Percentiles rank a stretch among this genome's conserved stretches.
Evolutionary conservation across 2,797 vertebrate species (phyloP).

Genomic region (Mus spretus): DNA sequence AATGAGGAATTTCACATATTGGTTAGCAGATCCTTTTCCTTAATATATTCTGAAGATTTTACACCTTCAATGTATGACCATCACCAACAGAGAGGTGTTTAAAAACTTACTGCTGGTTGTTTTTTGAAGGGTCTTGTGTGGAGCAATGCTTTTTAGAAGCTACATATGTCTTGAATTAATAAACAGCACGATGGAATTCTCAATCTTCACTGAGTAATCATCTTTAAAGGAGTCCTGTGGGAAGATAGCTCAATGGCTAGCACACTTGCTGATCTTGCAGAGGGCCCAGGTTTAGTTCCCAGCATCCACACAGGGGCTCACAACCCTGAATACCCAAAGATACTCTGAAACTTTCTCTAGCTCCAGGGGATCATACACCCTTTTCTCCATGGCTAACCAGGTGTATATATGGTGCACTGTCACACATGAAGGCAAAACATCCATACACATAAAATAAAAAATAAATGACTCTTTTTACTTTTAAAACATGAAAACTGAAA

Average conservation of each 20-base stretch:
- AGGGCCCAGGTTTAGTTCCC: not conserved
- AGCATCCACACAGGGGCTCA: not conserved
- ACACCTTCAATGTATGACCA: slow-evolving; percentile 30
- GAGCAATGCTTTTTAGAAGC: not conserved
- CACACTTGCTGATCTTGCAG: not conserved
- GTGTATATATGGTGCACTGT: no score
- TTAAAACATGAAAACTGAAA: not conserved
- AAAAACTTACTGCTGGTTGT: slow-evolving; percentile 8
- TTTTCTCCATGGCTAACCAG: not conserved
- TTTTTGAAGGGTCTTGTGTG: not conserved
- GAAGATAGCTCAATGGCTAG: not conserved
- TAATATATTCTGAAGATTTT: slow-evolving; percentile 36
- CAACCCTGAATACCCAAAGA: not conserved
- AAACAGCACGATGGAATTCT: not conserved
- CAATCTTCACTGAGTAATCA: slow-evolving; percentile 16
- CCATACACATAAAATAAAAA: not conserved
- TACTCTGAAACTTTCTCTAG: not conserved
- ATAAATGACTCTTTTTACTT: not conserved
- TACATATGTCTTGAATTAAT: slow-evolving; percentile 8
- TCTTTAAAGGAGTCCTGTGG: not conserved
- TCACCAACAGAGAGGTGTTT: not conserved
- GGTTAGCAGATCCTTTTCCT: not conserved
- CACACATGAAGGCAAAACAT: not conserved
- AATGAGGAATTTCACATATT: slow-evolving; percentile 44
- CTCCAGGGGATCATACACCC: no score